A percentile compares a stretch with the other conserved stretches of the same genome.
These are phyloP conservation scores for Clanis bilineata DNA, from an alignment of 2,888 invertebrate species.

Conservation along the genomic window DNA sequence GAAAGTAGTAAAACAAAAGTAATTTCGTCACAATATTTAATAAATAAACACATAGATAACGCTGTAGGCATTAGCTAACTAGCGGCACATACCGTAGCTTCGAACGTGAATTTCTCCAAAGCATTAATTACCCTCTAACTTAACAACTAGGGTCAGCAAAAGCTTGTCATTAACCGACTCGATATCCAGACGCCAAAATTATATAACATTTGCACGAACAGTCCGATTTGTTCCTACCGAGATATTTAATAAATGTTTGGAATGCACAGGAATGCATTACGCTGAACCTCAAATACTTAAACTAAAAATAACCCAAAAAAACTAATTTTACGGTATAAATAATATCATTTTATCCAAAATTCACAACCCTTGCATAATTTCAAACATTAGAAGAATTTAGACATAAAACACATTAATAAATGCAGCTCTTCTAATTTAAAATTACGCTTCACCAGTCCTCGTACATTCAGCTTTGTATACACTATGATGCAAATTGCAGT, in stretches of 20 bases:
- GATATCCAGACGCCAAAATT: constrained; percentile 25
- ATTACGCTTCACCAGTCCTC: no score
- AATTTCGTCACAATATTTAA: constrained; percentile 60
- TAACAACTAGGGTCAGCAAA: constrained; percentile 34
- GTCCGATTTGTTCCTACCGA: neutral
- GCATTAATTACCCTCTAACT: constrained; percentile 33
- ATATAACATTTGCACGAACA: constrained; percentile 23
- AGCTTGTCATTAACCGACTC: constrained; percentile 31
- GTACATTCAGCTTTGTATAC: neutral
- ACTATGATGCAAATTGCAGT: neutral
- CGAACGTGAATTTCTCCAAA: constrained; percentile 34
- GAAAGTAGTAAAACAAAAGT: constrained; percentile 17
- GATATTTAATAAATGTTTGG: neutral
- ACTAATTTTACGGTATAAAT: neutral
- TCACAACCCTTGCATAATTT: constrained; percentile 5
- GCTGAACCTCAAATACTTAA: neutral
- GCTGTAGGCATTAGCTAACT: constrained; percentile 67
- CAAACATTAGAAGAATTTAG: constrained; percentile 1
- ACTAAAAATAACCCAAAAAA: neutral
- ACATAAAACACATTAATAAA: neutral
- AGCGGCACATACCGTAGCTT: constrained; percentile 60
- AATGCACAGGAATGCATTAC: neutral
- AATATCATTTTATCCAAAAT: neutral
- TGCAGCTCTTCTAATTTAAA: neutral
- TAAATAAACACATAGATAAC: constrained; percentile 71